Base-by-base conservation (phyloP, 2,888 invertebrate species). In the Laothoe populi region DNA sequence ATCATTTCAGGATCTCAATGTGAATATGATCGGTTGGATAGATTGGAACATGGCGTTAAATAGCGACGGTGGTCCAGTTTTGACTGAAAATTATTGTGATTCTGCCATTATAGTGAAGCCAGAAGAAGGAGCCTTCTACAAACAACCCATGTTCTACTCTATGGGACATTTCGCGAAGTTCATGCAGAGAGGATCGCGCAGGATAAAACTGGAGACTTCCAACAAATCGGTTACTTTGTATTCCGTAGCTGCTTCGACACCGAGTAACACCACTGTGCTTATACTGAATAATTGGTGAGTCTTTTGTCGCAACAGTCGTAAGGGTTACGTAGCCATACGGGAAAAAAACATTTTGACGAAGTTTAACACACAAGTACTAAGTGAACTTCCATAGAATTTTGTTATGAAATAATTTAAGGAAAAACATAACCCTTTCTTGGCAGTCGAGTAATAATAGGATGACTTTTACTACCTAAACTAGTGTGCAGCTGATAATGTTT, bases 21-120 rank as follows among this genome's bases (percentile, higher is more conserved):
- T 96, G 79, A 95, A 95, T 88, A 94, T 95, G 0, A 91, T 93
- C 40, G 97, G 96, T 1, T 98, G 98, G 97, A 89, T 96, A 0
- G 98, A 98, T 81, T 98, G 98, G 97, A 98, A 98, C 84, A 81
- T 98, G 63, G 95, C 95, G 2, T 85, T 98, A 24, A 90, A 97
- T 81, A 78, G 88, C 72, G 57, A 78, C 4, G 98, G 98, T 13
- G 97, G 97, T 0, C 98, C 98, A 0, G 96, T 95, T 74, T 97
- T 96, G 94, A 93, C 92, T 0, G 74, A 88, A 0, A 97, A 97
- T 83, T 93, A 88, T 73, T 96, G 97, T 0, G 98, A 98, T 86
- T 93, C 97, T 0, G 95, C 98, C 0, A 70, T 86, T 40, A 94
- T 98, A 48, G 82, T 83, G 0, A 70, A 73, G 57, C 70, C 77